Evolutionary conservation across 2,888 invertebrate species (phyloP).

Genomic region (Diogma glabrata): DNA sequence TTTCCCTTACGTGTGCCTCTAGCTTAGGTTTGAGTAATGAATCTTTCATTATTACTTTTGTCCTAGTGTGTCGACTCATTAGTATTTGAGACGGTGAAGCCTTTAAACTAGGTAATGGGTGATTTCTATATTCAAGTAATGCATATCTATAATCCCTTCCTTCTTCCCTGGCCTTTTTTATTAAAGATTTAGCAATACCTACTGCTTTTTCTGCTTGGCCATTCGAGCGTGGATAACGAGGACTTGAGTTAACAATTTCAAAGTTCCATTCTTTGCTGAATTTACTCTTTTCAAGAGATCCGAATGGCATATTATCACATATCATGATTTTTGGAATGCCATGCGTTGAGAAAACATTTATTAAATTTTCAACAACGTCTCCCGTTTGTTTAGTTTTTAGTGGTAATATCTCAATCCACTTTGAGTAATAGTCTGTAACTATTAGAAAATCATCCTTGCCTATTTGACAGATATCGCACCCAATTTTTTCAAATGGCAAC

Average conservation of each 20-base stretch:
- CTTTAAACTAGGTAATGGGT: not conserved
- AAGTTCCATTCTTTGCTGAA: constrained; percentile 1
- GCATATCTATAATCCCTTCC: not conserved
- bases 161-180: not conserved
- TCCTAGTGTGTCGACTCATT: not conserved
- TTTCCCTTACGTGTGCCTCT: no score
- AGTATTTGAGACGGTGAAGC: no score
- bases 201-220: not conserved
- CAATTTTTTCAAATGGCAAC: no score
- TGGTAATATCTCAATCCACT: constrained; percentile 14
- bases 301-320: constrained; percentile 9
- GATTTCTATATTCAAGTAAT: not conserved
- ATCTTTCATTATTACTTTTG: not conserved
- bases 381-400: constrained; percentile 7
- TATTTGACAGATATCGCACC: constrained; percentile 6
- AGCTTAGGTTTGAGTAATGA: no score
- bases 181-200: not conserved
- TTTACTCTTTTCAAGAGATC: not conserved
- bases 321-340: constrained; percentile 9
- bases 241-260: not conserved
- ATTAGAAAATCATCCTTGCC: constrained; percentile 5
- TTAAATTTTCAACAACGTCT: constrained; percentile 12
- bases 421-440: constrained; percentile 12
- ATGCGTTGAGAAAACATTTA: constrained; percentile 15
- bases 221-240: not conserved